Evolutionary conservation across 2,888 invertebrate species (phyloP), one percentile per base, ranked within the genome.

Genomic region (Augochlorella aurata): DNA sequence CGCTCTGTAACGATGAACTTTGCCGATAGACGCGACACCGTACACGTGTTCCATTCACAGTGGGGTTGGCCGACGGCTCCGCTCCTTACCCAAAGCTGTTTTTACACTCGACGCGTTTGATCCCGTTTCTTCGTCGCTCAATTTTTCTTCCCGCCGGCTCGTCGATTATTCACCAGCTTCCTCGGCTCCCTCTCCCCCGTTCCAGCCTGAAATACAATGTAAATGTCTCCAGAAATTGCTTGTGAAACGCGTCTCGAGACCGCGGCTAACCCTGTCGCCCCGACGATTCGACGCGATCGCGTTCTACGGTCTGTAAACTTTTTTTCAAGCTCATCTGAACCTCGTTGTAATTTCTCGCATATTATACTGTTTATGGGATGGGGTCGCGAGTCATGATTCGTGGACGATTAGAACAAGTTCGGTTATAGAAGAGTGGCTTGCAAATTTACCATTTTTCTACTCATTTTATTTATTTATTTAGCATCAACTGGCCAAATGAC

Each of bases 31-130:
- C 82, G 85, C 74, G 87, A 88, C 88, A 87, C 77, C 85, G 81
- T 87, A 88, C 88, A 88, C 85, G 88, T 88, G 88, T 87, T 84
- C 83, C 88, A 82, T 87, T 88, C 87, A 76, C 83, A 82, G 80
- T 38, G 38, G 74, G 67, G 71, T 38, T 66, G 63, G 21, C 61
- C 47, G 70, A 52, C 61, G 49, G 63, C 69, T 66, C 49, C 21
- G 58, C 71, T 68, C 44, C 47, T 75, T 50, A 49, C 5, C 75
- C 67, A 70, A 74, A 74, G 44, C 63, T 78, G 73, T 81, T 84
- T 75, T 66, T 61, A 77, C 71, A 16, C 61, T 47, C 69, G 70
- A 66, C 45, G 24, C 44, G 63, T 79, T 78, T 81, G 75, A 87
- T 82, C 77, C 72, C 80, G 83, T 65, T 67, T 72, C 70, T 58